Percentiles rank a stretch among this genome's conserved stretches.
phyloP scores from a whole-genome alignment of 2,113 vertebrate species.

The Alethe diademata region DNA sequence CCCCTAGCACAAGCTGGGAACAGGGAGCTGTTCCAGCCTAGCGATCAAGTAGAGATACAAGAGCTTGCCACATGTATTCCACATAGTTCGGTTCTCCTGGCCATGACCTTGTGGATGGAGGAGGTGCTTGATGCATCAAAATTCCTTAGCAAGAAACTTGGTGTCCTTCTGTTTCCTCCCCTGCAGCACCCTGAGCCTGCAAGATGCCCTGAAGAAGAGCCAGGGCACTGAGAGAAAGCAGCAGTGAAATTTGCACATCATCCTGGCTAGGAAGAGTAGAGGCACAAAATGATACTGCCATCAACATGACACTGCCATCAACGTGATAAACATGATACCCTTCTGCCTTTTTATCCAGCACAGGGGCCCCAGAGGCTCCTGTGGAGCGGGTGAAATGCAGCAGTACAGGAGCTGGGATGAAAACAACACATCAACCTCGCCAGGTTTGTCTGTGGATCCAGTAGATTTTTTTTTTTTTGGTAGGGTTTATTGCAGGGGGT shows the following conservation, averaged over 20 bases:
- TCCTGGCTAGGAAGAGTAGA: background rate
- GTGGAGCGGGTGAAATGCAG: background rate
- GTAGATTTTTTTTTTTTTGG: background rate
- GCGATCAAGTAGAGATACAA: background rate
- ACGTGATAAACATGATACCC: no score
- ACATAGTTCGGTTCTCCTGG: background rate
- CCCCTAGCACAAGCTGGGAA: background rate
- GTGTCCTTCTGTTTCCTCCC: background rate
- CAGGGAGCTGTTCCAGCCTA: background rate
- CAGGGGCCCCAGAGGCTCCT: background rate
- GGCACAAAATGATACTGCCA: fast-evolving
- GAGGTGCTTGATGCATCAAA: background rate
- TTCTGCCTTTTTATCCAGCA: background rate
- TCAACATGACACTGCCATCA: background rate
- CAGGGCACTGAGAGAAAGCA: background rate
- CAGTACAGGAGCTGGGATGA: background rate
- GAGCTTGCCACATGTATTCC: fast-evolving
- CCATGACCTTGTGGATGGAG: background rate
- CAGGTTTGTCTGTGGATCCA: background rate
- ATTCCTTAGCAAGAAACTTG: background rate
- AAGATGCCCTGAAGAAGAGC: background rate
- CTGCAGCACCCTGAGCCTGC: background rate
- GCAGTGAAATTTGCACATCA: background rate
- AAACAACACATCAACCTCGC: background rate
- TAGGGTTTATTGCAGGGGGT: background rate